Conservation (phyloP, 53 echinoderm and acorn worm genomes). For the Actinopyga echinites region DNA sequence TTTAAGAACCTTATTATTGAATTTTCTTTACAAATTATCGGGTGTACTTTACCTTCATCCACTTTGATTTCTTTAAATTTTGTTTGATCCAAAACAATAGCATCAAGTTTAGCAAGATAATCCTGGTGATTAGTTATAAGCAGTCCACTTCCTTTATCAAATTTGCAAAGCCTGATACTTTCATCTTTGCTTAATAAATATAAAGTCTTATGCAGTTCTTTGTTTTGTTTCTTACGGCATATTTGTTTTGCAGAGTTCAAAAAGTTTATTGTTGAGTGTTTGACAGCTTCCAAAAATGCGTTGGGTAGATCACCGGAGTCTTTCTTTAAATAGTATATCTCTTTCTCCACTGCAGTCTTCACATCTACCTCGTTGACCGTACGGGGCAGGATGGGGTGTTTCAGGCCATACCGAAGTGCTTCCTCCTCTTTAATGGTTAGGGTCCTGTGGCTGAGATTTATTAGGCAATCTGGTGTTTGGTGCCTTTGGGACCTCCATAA, state of each 20-base stretch:
- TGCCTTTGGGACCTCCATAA: slow-evolving; percentile 1
- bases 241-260: neutral
- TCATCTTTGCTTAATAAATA: neutral
- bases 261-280: neutral
- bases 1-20: neutral
- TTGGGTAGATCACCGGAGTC: neutral
- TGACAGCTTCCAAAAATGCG: neutral
- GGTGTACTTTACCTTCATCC: neutral
- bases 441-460: neutral
- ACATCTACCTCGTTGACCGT: neutral
- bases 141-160: no score
- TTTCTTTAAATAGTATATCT: neutral
- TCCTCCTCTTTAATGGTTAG: neutral
- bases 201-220: neutral
- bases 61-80: neutral
- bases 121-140: neutral
- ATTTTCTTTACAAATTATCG: neutral
- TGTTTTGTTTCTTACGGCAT: neutral
- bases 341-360: neutral
- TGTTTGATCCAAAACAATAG: neutral
- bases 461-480: neutral
- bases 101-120: neutral
- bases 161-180: neutral
- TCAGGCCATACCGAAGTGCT: neutral
- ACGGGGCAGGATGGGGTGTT: neutral